These are phyloP conservation scores for Prosopocoilus inquinatus DNA, from an alignment of 2,888 invertebrate species.

Conservation along the genomic window DNA sequence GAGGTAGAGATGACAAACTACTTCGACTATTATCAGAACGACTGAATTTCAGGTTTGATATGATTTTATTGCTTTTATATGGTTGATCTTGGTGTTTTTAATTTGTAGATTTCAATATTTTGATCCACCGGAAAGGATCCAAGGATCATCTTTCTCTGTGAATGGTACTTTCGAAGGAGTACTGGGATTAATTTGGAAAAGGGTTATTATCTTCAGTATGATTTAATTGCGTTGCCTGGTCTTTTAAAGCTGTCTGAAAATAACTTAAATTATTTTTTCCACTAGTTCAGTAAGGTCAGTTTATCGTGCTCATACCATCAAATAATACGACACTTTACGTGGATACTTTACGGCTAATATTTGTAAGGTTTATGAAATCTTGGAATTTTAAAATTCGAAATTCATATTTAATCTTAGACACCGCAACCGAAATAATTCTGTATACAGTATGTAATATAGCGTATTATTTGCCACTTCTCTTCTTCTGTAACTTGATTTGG, in stretches of 20 bases:
- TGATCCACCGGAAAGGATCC: conserved; percentile 71
- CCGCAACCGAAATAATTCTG: not conserved
- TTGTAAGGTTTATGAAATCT: too few relatives aligned
- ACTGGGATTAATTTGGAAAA: conserved; percentile 67
- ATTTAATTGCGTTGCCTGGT: not conserved
- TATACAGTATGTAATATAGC: not conserved
- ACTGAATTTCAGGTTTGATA: conserved; percentile 64
- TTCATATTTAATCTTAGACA: not conserved
- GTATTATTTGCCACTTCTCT: too few relatives aligned
- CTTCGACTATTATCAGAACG: conserved; percentile 62
- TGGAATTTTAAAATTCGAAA: too few relatives aligned
- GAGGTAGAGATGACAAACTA: conserved; percentile 72
- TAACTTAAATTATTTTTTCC: too few relatives aligned
- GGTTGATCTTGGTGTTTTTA: not conserved
- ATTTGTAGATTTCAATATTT: conserved; percentile 62
- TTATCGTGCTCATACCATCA: too few relatives aligned
- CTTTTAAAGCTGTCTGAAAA: too few relatives aligned
- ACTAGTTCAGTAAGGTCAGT: too few relatives aligned
- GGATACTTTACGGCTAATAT: too few relatives aligned
- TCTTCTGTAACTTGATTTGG: too few relatives aligned
- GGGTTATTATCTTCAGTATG: conserved; percentile 49
- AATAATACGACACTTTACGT: too few relatives aligned
- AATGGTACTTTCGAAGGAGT: conserved; percentile 72
- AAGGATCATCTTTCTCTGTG: conserved; percentile 62
- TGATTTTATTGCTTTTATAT: not conserved